Percentiles rank a stretch among this genome's conserved stretches.
Evolutionary conservation across 2,888 invertebrate genomes (phyloP).

Genomic region (Chymomyza fuscimana): DNA sequence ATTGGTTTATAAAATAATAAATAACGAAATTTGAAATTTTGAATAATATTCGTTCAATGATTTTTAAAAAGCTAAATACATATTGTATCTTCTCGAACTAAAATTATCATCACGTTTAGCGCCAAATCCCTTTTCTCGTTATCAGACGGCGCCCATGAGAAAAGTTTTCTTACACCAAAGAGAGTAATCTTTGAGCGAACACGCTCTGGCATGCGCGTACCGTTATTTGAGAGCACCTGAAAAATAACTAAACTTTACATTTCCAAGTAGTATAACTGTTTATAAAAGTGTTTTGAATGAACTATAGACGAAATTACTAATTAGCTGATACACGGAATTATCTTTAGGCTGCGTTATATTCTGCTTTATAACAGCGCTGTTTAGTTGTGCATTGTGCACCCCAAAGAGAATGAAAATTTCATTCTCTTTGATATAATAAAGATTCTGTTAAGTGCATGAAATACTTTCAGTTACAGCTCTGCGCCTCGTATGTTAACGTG

Average conservation of each 20-base stretch:
- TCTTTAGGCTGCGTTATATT: too few relatives aligned
- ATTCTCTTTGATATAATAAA: background rate
- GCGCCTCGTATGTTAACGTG: background rate
- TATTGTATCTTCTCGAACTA: too few relatives aligned
- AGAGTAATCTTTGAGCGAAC: background rate
- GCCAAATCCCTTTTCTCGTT: too few relatives aligned
- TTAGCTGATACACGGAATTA: too few relatives aligned
- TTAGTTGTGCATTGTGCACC: background rate
- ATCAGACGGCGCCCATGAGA: constrained; percentile 32
- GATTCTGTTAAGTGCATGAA: background rate
- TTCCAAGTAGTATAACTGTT: background rate
- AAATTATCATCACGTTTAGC: too few relatives aligned
- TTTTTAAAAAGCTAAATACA: too few relatives aligned
- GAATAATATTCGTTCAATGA: too few relatives aligned
- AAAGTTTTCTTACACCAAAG: constrained; percentile 40
- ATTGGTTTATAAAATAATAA: too few relatives aligned
- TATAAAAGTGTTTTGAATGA: background rate
- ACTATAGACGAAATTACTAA: too few relatives aligned
- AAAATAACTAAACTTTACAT: background rate
- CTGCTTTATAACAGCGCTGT: too few relatives aligned
- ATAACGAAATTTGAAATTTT: too few relatives aligned
- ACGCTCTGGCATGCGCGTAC: background rate
- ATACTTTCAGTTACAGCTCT: background rate
- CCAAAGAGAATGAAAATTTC: too few relatives aligned
- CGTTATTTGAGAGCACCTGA: constrained; percentile 9